Base-by-base conservation (phyloP, 2,888 invertebrate genomes). In the Clusia tigrina region DNA sequence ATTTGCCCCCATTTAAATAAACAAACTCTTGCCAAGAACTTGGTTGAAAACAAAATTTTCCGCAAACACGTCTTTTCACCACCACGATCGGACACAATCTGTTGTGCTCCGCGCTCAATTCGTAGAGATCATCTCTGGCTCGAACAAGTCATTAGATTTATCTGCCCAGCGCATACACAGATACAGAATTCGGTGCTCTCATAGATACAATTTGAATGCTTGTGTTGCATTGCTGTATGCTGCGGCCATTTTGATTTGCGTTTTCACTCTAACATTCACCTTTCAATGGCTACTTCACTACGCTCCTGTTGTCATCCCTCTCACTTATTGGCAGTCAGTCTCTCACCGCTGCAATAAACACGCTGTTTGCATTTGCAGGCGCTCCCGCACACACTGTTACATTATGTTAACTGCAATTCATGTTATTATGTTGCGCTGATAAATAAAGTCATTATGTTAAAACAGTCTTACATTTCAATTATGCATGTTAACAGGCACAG, bases 181-280 rank as follows among this genome's bases (percentile, higher is more conserved):
- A n/a, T 54, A 26, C 48, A 20, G 22, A 24, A 42, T 58, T 18
- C n/a, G n/a, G 46, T 46, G 58, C 59, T 64, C 65, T 57, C 54
- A 61, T 22, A 65, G 63, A 62, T 64, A 60, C 52, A 12, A 15
- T 9, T 23, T 54, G 57, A 54, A 26, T 62, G 63, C 61, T 25
- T 63, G 66, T 59, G n/a, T 56, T 63, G 58, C 62, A 64, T 69
- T 67, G 65, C 62, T 73, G 66, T 64, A 32, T 54, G 71, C 66
- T 68, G 71, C 81, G 81, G 81, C 81, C 81, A 81, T 81, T 81
- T 81, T 81, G 81, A 73, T 77, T 80, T 77, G 66, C 66, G 68
- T 60, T 67, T 62, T 66, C 69, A 56, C 46, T 66, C 59, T 37
- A 18, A 32, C 57, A 26, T 54, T 51, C 20, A 2, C 1, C 15